A percentile compares a stretch with the other conserved stretches of the same genome.
phyloP scores from a whole-genome alignment of 2,888 invertebrate genomes.

The Morpho helenor region DNA sequence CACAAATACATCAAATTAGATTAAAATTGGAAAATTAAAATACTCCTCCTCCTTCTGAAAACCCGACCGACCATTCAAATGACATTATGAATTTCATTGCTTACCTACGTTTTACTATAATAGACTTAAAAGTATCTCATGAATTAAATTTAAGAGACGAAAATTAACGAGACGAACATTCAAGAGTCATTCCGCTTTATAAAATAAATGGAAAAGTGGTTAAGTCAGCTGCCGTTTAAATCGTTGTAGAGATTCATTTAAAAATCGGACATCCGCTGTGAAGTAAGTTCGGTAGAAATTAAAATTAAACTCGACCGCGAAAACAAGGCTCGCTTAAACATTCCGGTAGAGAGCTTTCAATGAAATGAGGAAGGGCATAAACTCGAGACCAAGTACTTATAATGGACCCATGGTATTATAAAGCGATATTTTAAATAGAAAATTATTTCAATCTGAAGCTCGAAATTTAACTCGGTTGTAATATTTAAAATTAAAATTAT shows the following conservation, averaged over 20 bases:
- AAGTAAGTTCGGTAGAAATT: constrained; percentile 21
- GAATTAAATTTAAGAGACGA: neutral
- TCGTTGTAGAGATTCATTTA: constrained; percentile 3
- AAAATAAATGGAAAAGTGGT: constrained; percentile 2
- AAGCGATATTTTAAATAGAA: neutral
- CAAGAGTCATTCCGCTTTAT: neutral
- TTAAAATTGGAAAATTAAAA: too few relatives aligned
- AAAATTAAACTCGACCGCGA: constrained; percentile 23
- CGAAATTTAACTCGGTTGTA: neutral
- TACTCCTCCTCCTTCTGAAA: too few relatives aligned
- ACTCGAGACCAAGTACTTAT: constrained; percentile 21
- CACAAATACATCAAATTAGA: too few relatives aligned
- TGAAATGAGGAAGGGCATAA: constrained; percentile 21
- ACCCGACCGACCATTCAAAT: too few relatives aligned
- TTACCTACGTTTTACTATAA: too few relatives aligned
- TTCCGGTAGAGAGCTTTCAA: constrained; percentile 23
- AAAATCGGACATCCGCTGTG: constrained; percentile 18
- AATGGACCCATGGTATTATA: constrained; percentile 17
- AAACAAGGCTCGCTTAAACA: constrained; percentile 24
- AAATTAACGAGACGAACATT: neutral
- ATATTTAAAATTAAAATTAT: too few relatives aligned
- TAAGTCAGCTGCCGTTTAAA: neutral
- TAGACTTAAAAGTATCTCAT: too few relatives aligned
- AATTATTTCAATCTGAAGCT: constrained; percentile 1
- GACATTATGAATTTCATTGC: too few relatives aligned